Percentiles rank a stretch among this genome's conserved stretches.
Conservation (phyloP, 2,888 invertebrate genomes). For the Brassicogethes aeneus region DNA sequence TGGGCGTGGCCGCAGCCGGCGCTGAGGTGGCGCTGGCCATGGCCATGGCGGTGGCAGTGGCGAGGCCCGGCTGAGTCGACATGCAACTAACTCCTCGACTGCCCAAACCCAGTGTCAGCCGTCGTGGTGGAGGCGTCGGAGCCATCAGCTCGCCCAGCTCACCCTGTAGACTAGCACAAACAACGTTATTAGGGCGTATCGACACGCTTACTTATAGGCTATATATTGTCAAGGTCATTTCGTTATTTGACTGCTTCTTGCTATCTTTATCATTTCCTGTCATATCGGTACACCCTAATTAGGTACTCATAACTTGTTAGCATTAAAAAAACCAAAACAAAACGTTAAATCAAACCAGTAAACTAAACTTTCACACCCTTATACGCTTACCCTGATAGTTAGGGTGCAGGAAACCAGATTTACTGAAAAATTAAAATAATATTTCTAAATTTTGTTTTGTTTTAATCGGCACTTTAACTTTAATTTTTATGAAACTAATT, state of each 20-base stretch:
- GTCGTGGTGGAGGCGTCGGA: slow-evolving; percentile 50
- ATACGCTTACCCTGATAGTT: slow-evolving; percentile 50
- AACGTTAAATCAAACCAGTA: slow-evolving; percentile 25
- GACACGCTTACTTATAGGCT: no score
- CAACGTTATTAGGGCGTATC: slow-evolving; percentile 22
- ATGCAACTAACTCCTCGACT: slow-evolving; percentile 33
- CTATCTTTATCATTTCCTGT: background rate
- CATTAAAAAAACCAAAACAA: slow-evolving; percentile 22
- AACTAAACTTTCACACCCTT: slow-evolving; percentile 34
- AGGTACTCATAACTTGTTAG: slow-evolving; percentile 30
- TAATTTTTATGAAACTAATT: no score
- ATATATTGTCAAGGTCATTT: no score
- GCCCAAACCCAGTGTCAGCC: slow-evolving; percentile 35
- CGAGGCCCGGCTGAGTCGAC: slow-evolving; percentile 27
- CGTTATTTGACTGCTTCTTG: background rate
- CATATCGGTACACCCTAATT: background rate
- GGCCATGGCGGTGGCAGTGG: slow-evolving; percentile 24
- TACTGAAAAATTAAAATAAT: slow-evolving; percentile 40
- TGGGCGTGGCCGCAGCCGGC: slow-evolving; percentile 31
- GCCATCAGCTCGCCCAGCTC: slow-evolving; percentile 55
- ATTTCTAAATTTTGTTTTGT: no score
- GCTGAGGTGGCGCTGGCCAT: no score
- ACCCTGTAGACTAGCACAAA: slow-evolving; percentile 46
- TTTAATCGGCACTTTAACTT: background rate
- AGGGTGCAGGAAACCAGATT: slow-evolving; percentile 49